Conservation (phyloP, 2,888 invertebrate genomes). For the Rhimphoctona megacephalus region DNA sequence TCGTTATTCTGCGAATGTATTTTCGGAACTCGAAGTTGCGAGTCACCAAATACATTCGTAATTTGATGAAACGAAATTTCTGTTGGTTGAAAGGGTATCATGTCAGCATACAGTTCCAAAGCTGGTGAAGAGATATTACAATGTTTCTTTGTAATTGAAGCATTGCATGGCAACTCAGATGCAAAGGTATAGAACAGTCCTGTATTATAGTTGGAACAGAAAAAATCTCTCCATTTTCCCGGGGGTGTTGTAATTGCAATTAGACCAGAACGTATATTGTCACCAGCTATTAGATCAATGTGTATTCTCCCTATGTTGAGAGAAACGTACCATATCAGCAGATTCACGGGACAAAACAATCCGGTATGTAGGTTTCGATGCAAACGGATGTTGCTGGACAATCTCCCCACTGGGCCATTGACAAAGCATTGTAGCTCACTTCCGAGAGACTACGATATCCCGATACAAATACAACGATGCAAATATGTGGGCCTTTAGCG, state of each 20-base stretch:
- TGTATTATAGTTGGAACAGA: background rate
- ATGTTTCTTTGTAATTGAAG: slow-evolving; percentile 11
- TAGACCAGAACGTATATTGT: slow-evolving; percentile 14
- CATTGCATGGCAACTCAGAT: slow-evolving; percentile 9
- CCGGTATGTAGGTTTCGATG: slow-evolving; percentile 9
- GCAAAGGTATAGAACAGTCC: background rate
- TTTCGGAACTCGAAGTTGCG: background rate
- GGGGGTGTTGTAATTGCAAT: slow-evolving; percentile 36
- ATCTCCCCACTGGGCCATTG: slow-evolving; percentile 42
- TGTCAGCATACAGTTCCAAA: background rate
- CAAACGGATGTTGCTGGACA: slow-evolving; percentile 26
- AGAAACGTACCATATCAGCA: slow-evolving; percentile 11
- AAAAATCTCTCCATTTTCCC: slow-evolving; percentile 11
- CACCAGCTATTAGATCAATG: slow-evolving; percentile 14
- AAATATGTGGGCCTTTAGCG: slow-evolving; percentile 4
- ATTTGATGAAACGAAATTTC: background rate
- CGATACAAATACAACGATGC: background rate
- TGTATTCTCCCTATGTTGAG: background rate
- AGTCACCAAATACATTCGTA: background rate
- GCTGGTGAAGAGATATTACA: background rate
- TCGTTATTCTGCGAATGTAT: background rate
- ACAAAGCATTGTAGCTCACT: slow-evolving; percentile 47
- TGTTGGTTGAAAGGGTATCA: background rate
- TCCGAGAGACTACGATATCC: slow-evolving; percentile 21
- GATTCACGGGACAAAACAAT: slow-evolving; percentile 50